Evolutionary conservation across 1,140 invertebrate genomes (phyloP).

Genomic region (Trachymyrmex cornetzi): DNA sequence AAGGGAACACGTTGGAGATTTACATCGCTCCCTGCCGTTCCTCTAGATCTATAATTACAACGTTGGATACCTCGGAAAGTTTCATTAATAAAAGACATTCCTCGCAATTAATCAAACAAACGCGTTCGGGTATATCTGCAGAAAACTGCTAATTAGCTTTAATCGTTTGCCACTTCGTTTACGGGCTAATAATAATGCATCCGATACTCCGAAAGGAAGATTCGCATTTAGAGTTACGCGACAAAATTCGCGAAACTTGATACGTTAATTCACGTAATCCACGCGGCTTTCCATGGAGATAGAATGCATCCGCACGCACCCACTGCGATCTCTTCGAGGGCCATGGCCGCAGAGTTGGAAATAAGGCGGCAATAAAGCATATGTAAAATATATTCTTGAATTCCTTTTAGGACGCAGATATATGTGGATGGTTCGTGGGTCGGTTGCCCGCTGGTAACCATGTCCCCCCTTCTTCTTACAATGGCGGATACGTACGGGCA

Average conservation of each 20-base stretch:
- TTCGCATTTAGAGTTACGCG: not conserved
- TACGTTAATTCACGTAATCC: constrained; percentile 14
- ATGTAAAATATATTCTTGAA: constrained; percentile 87
- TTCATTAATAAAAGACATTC: not conserved
- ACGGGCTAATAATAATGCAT: constrained; percentile 14
- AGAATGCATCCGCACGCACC: constrained; percentile 42
- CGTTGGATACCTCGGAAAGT: constrained; percentile 13
- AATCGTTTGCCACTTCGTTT: not conserved
- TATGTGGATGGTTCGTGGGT: constrained; percentile 82
- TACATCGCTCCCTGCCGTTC: constrained; percentile 16
- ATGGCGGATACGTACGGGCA: constrained; percentile 67
- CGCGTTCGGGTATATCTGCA: not conserved
- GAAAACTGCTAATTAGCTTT: not conserved
- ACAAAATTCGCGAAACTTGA: constrained; percentile 33
- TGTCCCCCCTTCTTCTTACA: constrained; percentile 74
- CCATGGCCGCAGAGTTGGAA: constrained; percentile 82
- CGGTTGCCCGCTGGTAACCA: constrained; percentile 81
- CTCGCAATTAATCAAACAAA: not conserved
- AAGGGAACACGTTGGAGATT: constrained; percentile 32
- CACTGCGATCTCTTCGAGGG: constrained; percentile 58
- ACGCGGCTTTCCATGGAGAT: constrained; percentile 48
- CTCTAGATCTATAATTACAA: constrained; percentile 36
- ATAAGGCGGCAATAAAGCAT: constrained; percentile 87
- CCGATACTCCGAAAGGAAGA: not conserved
- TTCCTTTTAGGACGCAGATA: constrained; percentile 87